Evolutionary conservation across 2,797 vertebrate genomes (phyloP).

Genomic region (Botia kubotai): DNA sequence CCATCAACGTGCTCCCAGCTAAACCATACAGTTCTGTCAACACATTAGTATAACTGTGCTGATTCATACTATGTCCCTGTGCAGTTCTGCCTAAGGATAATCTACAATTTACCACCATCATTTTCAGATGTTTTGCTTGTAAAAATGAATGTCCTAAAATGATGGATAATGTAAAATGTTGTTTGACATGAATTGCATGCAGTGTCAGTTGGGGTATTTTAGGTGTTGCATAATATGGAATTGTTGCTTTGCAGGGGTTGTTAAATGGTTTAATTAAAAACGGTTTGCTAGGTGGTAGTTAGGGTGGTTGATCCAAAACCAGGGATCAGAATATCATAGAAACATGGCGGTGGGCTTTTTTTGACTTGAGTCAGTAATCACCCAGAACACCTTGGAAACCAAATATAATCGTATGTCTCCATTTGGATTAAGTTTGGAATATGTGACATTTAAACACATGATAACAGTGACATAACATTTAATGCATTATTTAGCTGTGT

Average conservation of each 20-base stretch:
- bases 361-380: background rate
- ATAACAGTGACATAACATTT: too few relatives aligned
- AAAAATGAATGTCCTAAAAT: background rate
- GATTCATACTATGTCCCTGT: conserved; percentile 5
- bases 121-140: background rate
- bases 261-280: background rate
- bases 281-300: background rate
- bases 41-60: conserved; percentile 11
- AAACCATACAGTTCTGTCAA: conserved; percentile 22
- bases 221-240: conserved; percentile 25
- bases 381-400: background rate
- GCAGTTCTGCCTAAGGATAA: conserved; percentile 11
- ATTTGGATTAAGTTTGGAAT: too few relatives aligned
- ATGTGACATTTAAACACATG: too few relatives aligned
- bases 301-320: too few relatives aligned
- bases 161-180: background rate
- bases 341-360: too few relatives aligned
- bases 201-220: conserved; percentile 16
- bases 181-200: conserved; percentile 8
- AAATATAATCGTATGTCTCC: background rate
- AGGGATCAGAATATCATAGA: too few relatives aligned
- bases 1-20: conserved; percentile 26
- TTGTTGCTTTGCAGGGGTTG: background rate
- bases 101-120: conserved; percentile 9
- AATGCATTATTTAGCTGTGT: too few relatives aligned